phyloP scores from a whole-genome alignment of 1,140 invertebrate genomes.

The Vanessa tameamea region DNA sequence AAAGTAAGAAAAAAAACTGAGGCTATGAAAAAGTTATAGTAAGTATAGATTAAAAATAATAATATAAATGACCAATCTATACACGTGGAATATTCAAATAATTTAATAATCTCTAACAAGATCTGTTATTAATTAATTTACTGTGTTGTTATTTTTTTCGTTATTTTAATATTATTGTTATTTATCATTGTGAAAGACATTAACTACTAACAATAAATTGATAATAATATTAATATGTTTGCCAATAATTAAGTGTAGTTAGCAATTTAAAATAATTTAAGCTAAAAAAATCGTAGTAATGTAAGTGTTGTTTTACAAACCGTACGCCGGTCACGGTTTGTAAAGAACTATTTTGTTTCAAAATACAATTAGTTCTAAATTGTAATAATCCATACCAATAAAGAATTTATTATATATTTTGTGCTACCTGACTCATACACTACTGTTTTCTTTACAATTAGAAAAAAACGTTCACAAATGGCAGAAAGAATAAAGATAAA shows the following conservation, averaged over 20 bases:
- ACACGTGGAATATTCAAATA: background rate
- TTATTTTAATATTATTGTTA: conserved; percentile 8
- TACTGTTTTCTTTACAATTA: no score
- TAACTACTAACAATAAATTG: conserved; percentile 29
- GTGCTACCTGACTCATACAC: no score
- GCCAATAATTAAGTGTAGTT: background rate
- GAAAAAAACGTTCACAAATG: no score
- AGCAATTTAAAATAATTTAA: conserved; percentile 9
- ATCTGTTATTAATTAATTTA: conserved; percentile 11
- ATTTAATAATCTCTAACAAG: conserved; percentile 19
- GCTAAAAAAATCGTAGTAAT: background rate
- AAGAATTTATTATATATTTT: no score
- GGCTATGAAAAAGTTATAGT: conserved; percentile 9
- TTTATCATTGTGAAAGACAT: conserved; percentile 30
- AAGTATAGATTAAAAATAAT: background rate
- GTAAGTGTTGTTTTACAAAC: no score
- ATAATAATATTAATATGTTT: conserved; percentile 6
- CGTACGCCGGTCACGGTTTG: no score
- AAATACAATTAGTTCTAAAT: no score
- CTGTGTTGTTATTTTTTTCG: conserved; percentile 3
- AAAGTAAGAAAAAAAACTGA: conserved; percentile 1
- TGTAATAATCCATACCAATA: no score
- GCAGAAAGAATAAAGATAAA: no score
- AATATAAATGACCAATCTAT: background rate
- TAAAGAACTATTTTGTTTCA: background rate